Evolutionary conservation across 1,140 invertebrate species (phyloP).

Genomic region (Campoletis sonorensis): DNA sequence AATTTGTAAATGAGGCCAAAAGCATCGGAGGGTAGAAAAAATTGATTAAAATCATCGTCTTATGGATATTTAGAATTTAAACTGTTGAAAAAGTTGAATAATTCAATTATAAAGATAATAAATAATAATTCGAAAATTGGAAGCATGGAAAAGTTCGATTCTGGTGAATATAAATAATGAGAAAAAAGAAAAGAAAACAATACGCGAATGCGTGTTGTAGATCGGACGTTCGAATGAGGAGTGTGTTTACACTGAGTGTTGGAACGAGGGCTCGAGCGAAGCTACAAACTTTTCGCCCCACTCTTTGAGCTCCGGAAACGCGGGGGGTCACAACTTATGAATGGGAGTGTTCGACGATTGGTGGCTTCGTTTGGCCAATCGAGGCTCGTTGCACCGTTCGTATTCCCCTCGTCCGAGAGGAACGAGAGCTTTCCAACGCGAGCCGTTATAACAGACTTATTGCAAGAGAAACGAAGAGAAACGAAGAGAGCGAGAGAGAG

Average conservation of each 20-base stretch:
- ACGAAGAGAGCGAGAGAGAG: no score
- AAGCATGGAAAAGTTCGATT: no score
- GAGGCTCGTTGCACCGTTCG: constrained; percentile 34
- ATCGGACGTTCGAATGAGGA: constrained; percentile 14
- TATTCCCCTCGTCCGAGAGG: not conserved
- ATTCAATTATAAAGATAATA: no score
- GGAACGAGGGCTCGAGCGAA: not conserved
- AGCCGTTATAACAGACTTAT: constrained; percentile 22
- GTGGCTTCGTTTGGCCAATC: constrained; percentile 59
- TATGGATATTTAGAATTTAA: no score
- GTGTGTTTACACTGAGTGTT: not conserved
- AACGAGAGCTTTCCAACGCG: constrained; percentile 19
- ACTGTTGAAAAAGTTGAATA: no score
- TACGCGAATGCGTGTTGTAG: not conserved
- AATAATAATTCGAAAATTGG: no score
- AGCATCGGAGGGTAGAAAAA: no score
- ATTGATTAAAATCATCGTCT: no score
- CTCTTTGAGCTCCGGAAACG: constrained; percentile 56
- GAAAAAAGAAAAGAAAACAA: not conserved
- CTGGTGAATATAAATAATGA: not conserved
- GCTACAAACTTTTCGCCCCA: not conserved
- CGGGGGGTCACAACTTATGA: constrained; percentile 63
- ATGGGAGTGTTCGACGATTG: constrained; percentile 67
- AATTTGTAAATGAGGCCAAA: no score
- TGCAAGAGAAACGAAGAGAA: constrained; percentile 32